Base-by-base conservation (phyloP, 2,888 invertebrate species). In the Aphidoletes aphidimyza region DNA sequence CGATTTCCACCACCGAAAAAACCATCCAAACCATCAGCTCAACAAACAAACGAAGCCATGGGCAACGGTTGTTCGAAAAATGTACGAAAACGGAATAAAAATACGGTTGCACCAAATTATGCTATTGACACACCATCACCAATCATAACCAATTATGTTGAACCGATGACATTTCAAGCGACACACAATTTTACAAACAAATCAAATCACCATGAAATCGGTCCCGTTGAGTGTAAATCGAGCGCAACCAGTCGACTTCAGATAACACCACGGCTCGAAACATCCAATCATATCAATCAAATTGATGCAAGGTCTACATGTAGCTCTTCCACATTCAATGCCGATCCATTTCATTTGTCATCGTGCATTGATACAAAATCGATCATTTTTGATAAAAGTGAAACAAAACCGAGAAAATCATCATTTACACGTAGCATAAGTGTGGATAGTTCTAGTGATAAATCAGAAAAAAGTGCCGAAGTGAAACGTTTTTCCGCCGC, bases 81-180 rank as follows among this genome's bases (percentile, higher is more conserved):
- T 37, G n/a, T 81, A 22, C 81, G 37, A 81, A 81, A 37, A 37
- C 39, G 36, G 81, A 81, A 81, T 34, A 83, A 83, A 83, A 83
- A 83, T 34, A 45, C 42, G 1, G 83, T 83, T 0, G 83, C 83
- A 47, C 83, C 83, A 26, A 47, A 47, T 34, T 17, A 83, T 1
- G 22, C n/a, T 47, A 11, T 1, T 26, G 47, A 19, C 42, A 19
- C 39, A 83, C 11, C 42, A 42, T 8, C 83, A n/a, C 30, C 49
- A 83, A 39, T 47, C 17, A 49, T 49, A 17, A 36, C 78, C 37
- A 1, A 81, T 81, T 8, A 9, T 34, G 34, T 30, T 14, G 69
- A 69, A 11, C 14, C 26, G 30, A 26, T 2, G n/a, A 69, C 5
- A 69, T 30, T 30, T 14, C 69, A 69, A 1, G 30, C 30, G 2